Evolutionary conservation across 2,113 vertebrate species (phyloP), one percentile per base, ranked within the genome.

Genomic region (Poecile atricapillus): DNA sequence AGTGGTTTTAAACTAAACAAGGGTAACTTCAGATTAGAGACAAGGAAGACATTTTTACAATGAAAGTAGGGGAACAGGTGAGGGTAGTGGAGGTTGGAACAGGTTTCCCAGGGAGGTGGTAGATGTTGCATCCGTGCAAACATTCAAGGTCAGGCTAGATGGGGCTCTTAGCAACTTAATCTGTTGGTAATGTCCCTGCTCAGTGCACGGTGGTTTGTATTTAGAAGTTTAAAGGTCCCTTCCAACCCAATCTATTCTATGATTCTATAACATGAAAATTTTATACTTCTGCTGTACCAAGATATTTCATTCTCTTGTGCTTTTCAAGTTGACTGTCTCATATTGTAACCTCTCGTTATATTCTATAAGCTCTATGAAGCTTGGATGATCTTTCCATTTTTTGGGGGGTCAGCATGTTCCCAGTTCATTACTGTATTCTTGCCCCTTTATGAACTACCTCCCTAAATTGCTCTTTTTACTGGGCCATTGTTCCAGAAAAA

Each of bases 121-220:
- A 28, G n/a, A 35, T 35, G 27, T 23, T 24, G 7, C 47, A 47
- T 28, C 23, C 30, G 8, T 28, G 5, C 27, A 28, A 68, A 31
- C 5, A 49, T 44, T 49, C 17, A 65, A 59, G 31, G 15, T 39
- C 24, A 65, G 24, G 8, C 19, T 65, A 27, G n/a, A 44, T 0
- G 0, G 19, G 20, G 5, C 8, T 53, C 49, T 47, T 33, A 58
- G 30, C 9, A 64, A 17, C 14, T 31, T 79, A 13, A 47, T n/a
- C 10, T 37, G 6, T 11, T 44, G 22, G 55, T 49, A 17, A 35
- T 44, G 15, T 49, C 35, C 11, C 15, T 60, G 6, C 1, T 16
- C 12, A 49, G 23, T 35, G 24, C 7, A 46, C 4, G 5, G 16
- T 0, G 0, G 1, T 2, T 60, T 76, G 31, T 8, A 62, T 14